phyloP scores from a whole-genome alignment of 2,113 vertebrate genomes.

The Cryptomyrus ogoouensis region DNA sequence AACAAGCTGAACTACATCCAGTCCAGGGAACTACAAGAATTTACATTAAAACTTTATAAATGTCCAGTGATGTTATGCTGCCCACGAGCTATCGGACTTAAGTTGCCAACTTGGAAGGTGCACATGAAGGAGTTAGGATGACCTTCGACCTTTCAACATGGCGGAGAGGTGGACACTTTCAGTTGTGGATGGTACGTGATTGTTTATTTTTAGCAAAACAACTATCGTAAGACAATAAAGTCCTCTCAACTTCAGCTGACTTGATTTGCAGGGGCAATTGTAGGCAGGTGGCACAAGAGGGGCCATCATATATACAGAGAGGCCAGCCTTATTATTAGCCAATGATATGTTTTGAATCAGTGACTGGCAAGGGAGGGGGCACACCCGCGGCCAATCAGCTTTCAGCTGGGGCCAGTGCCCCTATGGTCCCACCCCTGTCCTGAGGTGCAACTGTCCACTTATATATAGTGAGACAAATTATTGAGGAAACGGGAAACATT shows the following conservation, averaged over 20 bases:
- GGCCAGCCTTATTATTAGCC: neutral
- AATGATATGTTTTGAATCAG: neutral
- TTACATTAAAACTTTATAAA: neutral
- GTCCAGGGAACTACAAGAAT: neutral
- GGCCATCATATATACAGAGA: neutral
- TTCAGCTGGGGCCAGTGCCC: neutral
- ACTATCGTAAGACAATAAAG: neutral
- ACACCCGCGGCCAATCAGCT: neutral
- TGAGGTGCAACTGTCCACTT: neutral
- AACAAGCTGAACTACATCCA: neutral
- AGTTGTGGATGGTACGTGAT: neutral
- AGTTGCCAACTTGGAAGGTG: neutral
- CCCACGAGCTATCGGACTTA: neutral
- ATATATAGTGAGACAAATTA: neutral
- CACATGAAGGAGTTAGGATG: neutral
- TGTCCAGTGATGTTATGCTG: neutral
- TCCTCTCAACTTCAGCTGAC: neutral
- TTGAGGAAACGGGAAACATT: neutral
- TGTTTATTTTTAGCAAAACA: neutral
- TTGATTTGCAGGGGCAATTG: neutral
- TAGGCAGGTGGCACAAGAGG: neutral
- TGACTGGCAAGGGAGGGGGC: neutral
- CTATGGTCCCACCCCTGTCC: neutral
- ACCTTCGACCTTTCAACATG: neutral
- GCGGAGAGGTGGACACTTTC: neutral